phyloP scores from a whole-genome alignment of 2,888 invertebrate genomes.

The Bombylius major region DNA sequence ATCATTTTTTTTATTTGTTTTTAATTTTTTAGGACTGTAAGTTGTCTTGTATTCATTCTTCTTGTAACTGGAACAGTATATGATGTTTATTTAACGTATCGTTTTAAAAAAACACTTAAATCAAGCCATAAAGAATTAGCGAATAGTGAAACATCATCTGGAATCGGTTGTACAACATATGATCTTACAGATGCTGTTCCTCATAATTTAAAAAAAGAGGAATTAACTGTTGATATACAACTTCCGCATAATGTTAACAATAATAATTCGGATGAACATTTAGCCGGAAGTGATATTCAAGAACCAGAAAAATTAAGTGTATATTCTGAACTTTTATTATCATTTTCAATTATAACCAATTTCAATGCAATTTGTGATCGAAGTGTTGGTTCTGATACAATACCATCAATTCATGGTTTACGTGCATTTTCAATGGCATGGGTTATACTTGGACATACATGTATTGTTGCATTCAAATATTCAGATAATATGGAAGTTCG shows the following conservation, averaged over 20 bases:
- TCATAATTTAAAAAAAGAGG: constrained; percentile 24
- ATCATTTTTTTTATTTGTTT: constrained; percentile 1
- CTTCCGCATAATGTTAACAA: constrained; percentile 38
- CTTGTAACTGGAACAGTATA: constrained; percentile 56
- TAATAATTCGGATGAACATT: constrained; percentile 42
- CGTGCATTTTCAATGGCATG: constrained; percentile 55
- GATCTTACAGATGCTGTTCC: constrained; percentile 34
- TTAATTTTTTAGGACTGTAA: constrained; percentile 39
- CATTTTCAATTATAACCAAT: constrained; percentile 67
- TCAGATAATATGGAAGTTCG: constrained; percentile 68
- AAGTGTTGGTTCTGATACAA: constrained; percentile 64
- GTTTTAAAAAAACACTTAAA: constrained; percentile 26
- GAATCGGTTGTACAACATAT: constrained; percentile 38
- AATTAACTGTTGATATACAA: constrained; percentile 32
- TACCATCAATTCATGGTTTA: constrained; percentile 60
- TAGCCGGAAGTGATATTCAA: constrained; percentile 41
- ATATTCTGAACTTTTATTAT: constrained; percentile 50
- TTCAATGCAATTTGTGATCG: constrained; percentile 69
- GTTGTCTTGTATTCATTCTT: constrained; percentile 40
- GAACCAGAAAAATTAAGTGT: constrained; percentile 38
- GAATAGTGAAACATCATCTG: constrained; percentile 35
- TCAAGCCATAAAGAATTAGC: constrained; percentile 34
- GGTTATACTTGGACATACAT: constrained; percentile 62
- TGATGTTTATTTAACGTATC: constrained; percentile 42
- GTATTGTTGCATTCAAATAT: constrained; percentile 71